Percentiles rank a stretch among this genome's conserved stretches.
These are phyloP conservation scores for Stegostoma tigrinum DNA, from an alignment of 2,113 vertebrate genomes.

Conservation along the genomic window DNA sequence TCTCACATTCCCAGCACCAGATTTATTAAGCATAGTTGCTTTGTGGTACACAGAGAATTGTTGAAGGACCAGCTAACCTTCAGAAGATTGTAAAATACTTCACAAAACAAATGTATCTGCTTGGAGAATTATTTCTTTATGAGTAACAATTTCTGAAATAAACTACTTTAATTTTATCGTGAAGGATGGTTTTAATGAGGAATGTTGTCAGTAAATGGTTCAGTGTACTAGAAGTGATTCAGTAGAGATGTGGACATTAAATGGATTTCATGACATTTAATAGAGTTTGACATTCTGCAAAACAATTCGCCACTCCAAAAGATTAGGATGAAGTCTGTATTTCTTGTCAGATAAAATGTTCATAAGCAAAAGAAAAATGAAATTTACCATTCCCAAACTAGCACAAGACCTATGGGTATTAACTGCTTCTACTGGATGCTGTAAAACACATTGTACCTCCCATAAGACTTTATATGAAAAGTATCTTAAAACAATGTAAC, in stretches of 20 bases:
- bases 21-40: not conserved
- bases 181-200: not conserved
- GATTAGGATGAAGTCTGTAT: not conserved
- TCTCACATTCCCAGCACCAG: not conserved
- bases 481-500: not conserved
- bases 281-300: not conserved
- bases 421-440: not conserved
- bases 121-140: not conserved
- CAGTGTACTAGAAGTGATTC: not conserved
- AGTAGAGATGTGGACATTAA: not conserved
- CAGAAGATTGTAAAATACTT: not conserved
- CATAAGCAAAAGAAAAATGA: not conserved
- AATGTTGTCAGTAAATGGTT: not conserved
- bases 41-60: not conserved
- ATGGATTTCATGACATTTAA: not conserved
- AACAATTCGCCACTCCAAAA: not conserved
- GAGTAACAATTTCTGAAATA: not conserved
- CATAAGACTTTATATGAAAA: not conserved
- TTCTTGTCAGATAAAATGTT: not conserved
- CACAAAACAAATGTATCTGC: not conserved
- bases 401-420: not conserved
- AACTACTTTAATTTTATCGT: not conserved
- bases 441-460: not conserved
- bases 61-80: not conserved
- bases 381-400: not conserved